Evolutionary conservation across 30 jellyfish, hydroid and myxozoan species (phyloP).

Genomic region (Pelagia noctiluca): DNA sequence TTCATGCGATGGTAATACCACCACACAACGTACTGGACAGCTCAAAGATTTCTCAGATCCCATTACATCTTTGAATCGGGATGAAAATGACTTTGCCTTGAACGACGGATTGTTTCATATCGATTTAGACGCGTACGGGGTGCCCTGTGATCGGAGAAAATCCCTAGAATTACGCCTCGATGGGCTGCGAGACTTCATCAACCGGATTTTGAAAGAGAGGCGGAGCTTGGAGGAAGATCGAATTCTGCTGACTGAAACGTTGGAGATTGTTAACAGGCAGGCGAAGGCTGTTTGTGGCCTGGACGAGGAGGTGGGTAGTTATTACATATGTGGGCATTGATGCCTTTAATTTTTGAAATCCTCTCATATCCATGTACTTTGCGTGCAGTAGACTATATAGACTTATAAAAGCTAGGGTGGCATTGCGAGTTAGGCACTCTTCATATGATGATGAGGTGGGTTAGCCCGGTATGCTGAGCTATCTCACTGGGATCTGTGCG

Average conservation of each 20-base stretch:
- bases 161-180: conserved; percentile 44
- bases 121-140: conserved; percentile 50
- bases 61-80: background rate
- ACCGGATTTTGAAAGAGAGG: conserved; percentile 46
- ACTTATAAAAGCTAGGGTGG: background rate
- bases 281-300: background rate
- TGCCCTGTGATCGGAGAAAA: conserved; percentile 50
- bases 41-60: background rate
- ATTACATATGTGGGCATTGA: background rate
- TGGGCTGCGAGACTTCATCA: conserved; percentile 43
- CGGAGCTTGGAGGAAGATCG: conserved; percentile 56
- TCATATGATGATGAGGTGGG: too few species aligned
- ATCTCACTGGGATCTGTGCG: too few species aligned
- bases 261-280: conserved; percentile 1
- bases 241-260: conserved; percentile 5
- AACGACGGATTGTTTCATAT: conserved; percentile 48
- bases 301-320: background rate
- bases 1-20: background rate
- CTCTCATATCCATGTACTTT: background rate
- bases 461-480: too few species aligned
- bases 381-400: background rate
- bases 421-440: too few species aligned
- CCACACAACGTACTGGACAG: background rate
- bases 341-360: background rate
- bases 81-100: background rate